A percentile compares a stretch with the other conserved stretches of the same genome.
Conservation (phyloP, 2,888 invertebrate genomes). For the Schizotus pectinicornis region DNA sequence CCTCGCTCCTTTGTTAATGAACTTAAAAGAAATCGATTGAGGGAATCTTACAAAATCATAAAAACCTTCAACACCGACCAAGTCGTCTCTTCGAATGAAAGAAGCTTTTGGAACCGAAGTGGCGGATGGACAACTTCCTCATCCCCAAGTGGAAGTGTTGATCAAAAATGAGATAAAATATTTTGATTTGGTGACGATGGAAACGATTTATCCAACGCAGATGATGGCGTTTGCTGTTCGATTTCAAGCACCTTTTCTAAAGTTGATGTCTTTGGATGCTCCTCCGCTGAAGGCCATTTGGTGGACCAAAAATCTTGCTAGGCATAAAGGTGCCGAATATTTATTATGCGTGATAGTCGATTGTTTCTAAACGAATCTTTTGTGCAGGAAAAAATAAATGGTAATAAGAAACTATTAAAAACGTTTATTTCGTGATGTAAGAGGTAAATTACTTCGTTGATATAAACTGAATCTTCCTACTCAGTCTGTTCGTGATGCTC, state of each 20-base stretch:
- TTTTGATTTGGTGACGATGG: slow-evolving; percentile 52
- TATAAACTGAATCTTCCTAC: slow-evolving; percentile 49
- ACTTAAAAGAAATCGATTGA: slow-evolving; percentile 57
- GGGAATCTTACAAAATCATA: slow-evolving; percentile 46
- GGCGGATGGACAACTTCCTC: slow-evolving; percentile 34
- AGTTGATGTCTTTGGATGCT: slow-evolving; percentile 48
- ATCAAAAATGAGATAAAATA: slow-evolving; percentile 43
- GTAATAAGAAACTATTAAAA: slow-evolving; percentile 15
- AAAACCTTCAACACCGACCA: slow-evolving; percentile 33
- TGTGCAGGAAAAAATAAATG: slow-evolving; percentile 5
- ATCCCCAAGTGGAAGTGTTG: slow-evolving; percentile 45
- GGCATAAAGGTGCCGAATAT: no score
- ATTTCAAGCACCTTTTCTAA: slow-evolving; percentile 51
- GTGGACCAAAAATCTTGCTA: no score
- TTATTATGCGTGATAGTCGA: no score
- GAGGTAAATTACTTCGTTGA: slow-evolving; percentile 45
- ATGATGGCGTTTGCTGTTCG: slow-evolving; percentile 47
- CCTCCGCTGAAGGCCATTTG: no score
- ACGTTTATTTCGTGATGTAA: background rate
- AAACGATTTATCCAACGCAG: slow-evolving; percentile 44
- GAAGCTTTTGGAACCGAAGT: slow-evolving; percentile 29
- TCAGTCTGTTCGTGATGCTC: slow-evolving; percentile 48
- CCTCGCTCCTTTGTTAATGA: slow-evolving; percentile 50
- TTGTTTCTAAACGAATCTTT: no score
- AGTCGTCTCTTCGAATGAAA: slow-evolving; percentile 16